Evolutionary conservation across 2,888 invertebrate species (phyloP).

Genomic region (Metellina segmentata): DNA sequence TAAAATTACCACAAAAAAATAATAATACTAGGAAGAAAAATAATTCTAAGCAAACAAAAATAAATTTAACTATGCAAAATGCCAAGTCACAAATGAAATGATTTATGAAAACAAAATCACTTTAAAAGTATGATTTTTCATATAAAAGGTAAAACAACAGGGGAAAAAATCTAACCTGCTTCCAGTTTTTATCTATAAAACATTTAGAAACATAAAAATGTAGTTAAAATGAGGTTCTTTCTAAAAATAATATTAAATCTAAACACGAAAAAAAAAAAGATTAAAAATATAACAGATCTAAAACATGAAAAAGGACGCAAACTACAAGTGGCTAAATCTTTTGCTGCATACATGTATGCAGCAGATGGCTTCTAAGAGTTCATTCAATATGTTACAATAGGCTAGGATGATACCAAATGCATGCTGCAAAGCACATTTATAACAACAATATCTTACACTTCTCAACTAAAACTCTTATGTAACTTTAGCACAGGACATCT

Average conservation of each 20-base stretch:
- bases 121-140: neutral
- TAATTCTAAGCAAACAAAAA: neutral
- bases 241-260: no score
- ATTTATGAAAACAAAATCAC: neutral
- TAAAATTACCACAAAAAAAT: neutral
- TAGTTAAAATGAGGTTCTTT: neutral
- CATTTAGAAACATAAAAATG: neutral
- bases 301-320: neutral
- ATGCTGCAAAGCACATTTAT: constrained; percentile 1
- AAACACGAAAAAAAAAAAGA: neutral
- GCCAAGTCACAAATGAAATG: neutral
- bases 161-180: neutral
- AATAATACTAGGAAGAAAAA: neutral
- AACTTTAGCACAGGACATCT: no score
- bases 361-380: neutral
- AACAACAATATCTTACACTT: neutral
- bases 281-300: neutral
- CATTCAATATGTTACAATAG: neutral
- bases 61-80: neutral
- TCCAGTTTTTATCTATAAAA: neutral
- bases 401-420: neutral
- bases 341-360: no score
- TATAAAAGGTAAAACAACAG: neutral
- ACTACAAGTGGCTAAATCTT: no score
- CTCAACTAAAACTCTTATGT: no score